A percentile compares a stretch with the other conserved stretches of the same genome.
phyloP scores from a whole-genome alignment of 2,888 invertebrate species.

The Napeogenes sylphis region DNA sequence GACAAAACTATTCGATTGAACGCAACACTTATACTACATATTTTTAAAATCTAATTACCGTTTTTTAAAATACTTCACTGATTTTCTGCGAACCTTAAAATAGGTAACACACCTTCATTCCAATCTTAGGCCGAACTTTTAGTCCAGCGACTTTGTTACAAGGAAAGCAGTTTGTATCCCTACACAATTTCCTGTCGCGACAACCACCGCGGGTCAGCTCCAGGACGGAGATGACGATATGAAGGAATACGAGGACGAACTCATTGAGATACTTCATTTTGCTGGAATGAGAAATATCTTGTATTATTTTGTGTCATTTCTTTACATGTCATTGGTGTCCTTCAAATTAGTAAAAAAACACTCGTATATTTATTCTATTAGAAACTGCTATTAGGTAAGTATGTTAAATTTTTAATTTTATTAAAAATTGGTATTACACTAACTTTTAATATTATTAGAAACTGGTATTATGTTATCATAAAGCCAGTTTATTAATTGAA shows the following conservation, averaged over 20 bases:
- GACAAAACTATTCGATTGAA: too few species aligned
- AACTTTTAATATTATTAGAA: too few species aligned
- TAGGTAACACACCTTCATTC: slow-evolving; percentile 16
- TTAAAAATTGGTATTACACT: too few species aligned
- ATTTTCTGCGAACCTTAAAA: too few species aligned
- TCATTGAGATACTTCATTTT: slow-evolving; percentile 46
- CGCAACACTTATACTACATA: too few species aligned
- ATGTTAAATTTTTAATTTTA: too few species aligned
- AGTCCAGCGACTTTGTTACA: slow-evolving; percentile 33
- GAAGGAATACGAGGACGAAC: slow-evolving; percentile 52
- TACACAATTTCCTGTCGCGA: slow-evolving; percentile 24
- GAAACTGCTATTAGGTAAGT: background rate
- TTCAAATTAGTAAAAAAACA: too few species aligned
- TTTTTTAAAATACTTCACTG: too few species aligned
- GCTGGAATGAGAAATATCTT: background rate
- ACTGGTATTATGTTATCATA: background rate
- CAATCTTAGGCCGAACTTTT: slow-evolving; percentile 24
- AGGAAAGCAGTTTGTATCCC: slow-evolving; percentile 29
- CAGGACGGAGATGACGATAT: slow-evolving; percentile 48
- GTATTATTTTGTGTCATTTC: background rate
- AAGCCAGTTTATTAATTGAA: background rate
- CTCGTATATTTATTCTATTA: too few species aligned
- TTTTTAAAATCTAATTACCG: too few species aligned
- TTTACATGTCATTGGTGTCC: too few species aligned
- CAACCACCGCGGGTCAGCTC: slow-evolving; percentile 37